Evolutionary conservation across 2,888 invertebrate species (phyloP).

Genomic region (Hyppa rectilinea): DNA sequence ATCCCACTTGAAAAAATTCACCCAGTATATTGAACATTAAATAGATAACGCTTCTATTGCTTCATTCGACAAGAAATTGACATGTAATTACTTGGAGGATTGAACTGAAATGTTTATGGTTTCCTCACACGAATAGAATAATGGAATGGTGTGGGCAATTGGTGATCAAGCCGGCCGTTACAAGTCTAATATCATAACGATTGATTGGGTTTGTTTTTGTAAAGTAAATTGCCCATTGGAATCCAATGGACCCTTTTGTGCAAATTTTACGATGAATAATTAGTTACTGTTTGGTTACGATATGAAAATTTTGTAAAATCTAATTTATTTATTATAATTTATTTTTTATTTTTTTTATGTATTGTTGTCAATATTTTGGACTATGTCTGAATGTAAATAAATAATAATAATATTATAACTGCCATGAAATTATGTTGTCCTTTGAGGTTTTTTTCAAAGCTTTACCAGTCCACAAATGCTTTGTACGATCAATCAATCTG

Average conservation of each 20-base stretch:
- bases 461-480: no score
- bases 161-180: constrained; percentile 14
- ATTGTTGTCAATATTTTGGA: no score
- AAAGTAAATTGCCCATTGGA: constrained; percentile 13
- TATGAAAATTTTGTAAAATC: not conserved
- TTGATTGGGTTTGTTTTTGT: constrained; percentile 40
- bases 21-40: not conserved
- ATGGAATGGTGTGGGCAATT: constrained; percentile 30
- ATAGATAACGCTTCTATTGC: constrained; percentile 23
- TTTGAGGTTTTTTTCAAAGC: not conserved
- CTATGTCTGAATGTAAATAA: no score
- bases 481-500: not conserved
- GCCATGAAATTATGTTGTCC: not conserved
- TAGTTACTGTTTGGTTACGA: not conserved
- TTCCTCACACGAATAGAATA: constrained; percentile 17
- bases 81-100: constrained; percentile 27
- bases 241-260: constrained; percentile 32
- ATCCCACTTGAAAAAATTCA: no score
- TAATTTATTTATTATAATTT: no score
- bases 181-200: constrained; percentile 4
- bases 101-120: constrained; percentile 28
- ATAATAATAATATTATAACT: no score
- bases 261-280: constrained; percentile 20
- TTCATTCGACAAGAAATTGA: constrained; percentile 37
- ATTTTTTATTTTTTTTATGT: no score